A percentile compares a stretch with the other conserved stretches of the same genome.
These are phyloP conservation scores for Apocrypta bakeri DNA, from an alignment of 1,140 invertebrate genomes.

Conservation along the genomic window DNA sequence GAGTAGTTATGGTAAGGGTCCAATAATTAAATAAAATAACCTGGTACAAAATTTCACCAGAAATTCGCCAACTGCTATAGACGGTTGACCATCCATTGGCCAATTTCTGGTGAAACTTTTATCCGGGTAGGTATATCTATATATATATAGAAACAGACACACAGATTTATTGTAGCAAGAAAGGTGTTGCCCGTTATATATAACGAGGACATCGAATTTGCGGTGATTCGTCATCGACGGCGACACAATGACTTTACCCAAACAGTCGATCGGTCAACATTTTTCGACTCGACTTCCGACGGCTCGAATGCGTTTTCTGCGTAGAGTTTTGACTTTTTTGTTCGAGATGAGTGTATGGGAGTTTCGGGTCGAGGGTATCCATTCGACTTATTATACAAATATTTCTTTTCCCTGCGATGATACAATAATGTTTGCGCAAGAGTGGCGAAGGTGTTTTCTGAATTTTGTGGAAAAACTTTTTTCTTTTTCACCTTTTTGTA, in stretches of 20 bases:
- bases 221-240: slow-evolving; percentile 28
- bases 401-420: not conserved
- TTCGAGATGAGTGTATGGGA: not conserved
- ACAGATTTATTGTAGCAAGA: too few relatives aligned
- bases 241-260: not conserved
- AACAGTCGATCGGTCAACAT: slow-evolving; percentile 32
- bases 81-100: too few relatives aligned
- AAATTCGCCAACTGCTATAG: too few relatives aligned
- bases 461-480: not conserved
- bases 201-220: not conserved
- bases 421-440: not conserved
- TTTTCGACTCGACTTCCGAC: slow-evolving; percentile 17
- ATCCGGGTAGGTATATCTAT: too few relatives aligned
- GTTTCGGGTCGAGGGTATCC: too few relatives aligned
- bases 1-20: too few relatives aligned
- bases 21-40: too few relatives aligned
- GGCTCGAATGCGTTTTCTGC: not conserved
- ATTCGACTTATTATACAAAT: not conserved
- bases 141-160: too few relatives aligned
- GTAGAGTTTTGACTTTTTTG: not conserved
- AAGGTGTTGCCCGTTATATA: slow-evolving; percentile 27
- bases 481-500: too few relatives aligned
- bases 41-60: too few relatives aligned
- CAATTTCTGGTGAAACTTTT: too few relatives aligned
- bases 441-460: not conserved